Base-by-base conservation (phyloP, 2,113 vertebrate species). In the Menidia beryllina region DNA sequence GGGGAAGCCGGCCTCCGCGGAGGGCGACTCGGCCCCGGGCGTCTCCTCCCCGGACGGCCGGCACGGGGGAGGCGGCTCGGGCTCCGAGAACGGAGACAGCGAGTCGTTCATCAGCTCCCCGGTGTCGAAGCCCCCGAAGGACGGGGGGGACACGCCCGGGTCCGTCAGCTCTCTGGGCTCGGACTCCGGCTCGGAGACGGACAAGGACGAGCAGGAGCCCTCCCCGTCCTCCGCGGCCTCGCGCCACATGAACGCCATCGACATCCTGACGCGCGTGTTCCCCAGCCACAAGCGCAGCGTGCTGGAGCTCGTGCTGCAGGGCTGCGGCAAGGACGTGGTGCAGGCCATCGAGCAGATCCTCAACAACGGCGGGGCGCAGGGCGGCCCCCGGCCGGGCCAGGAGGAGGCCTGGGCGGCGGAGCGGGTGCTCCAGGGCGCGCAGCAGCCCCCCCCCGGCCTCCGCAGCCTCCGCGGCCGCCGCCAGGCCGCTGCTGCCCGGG, bases 311-410 rank as follows among this genome's bases (percentile, higher is more conserved):
- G 97, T 99, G 50, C 89, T 99, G 81, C 97, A 98, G 85, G 97
- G 97, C 86, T 99, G 98, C 86, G 97, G 97, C 12, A 97, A 96
- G 59, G 97, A 99, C 83, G 97, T 99, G 93, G 97, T 99, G 24
- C 97, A 99, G 92, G 98, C 98, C 88, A 99, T 99, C 82, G 98
- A 99, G 94, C 98, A 99, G 91, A 96, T 99, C 86, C 95, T 99
- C 74, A 98, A 98, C 94, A 97, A 98, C 93, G 84, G 92, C 79
- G 93, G 89, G 23, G 93, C 88, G 39, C 78, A 94, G 76, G 68
- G 83, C 72, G 1, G 87, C 72, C 70, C 30, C 82, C 91, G 90
- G 67, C 79, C 76, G 83, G 76, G 4, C 15, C 89, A 0, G 96
- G n/a, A 96, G 1, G 96, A 97, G 75, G 62, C 92, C 20, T 97